phyloP scores from a whole-genome alignment of 2,888 invertebrate species.

The Nudaria mundana region DNA sequence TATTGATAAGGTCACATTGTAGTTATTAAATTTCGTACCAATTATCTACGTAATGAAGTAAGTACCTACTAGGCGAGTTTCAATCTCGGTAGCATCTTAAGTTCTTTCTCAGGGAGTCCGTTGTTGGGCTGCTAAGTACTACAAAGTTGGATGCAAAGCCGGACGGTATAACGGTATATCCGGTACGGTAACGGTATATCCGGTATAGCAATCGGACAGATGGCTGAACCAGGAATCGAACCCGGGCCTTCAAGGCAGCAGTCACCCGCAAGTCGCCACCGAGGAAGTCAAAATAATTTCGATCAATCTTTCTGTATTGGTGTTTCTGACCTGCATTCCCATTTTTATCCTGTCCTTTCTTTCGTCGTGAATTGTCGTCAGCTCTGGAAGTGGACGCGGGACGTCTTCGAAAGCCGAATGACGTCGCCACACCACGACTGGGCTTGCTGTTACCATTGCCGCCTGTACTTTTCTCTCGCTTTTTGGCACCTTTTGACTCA shows the following conservation, averaged over 20 bases:
- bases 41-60: too few species aligned
- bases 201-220: too few species aligned
- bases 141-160: too few species aligned
- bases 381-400: constrained; percentile 74
- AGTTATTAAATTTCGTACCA: background rate
- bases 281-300: background rate
- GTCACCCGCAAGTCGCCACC: too few species aligned
- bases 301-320: background rate
- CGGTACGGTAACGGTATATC: too few species aligned
- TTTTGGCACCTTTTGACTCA: constrained; percentile 83
- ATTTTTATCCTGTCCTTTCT: constrained; percentile 69
- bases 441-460: constrained; percentile 73
- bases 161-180: too few species aligned
- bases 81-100: too few species aligned
- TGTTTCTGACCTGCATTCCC: constrained; percentile 66
- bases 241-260: too few species aligned
- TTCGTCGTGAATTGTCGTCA: constrained; percentile 67
- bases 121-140: too few species aligned
- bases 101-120: too few species aligned
- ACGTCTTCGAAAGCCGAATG: constrained; percentile 90
- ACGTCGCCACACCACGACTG: constrained; percentile 88
- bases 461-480: constrained; percentile 70
- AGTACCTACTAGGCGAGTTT: too few species aligned
- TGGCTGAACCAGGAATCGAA: too few species aligned
- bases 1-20: background rate